Conservation (phyloP, 2,113 vertebrate species). For the crab-eating macaque (Macaca fascicularis) region T2T-MFA8v1.1 NC_088378.1:128332501-128333000, state of each 20-base stretch:
- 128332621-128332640: neutral
- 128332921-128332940: neutral
- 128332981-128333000: neutral
- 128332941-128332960: neutral
- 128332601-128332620: too few relatives aligned
- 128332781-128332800: neutral
- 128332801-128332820: neutral
- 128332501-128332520: too few relatives aligned
- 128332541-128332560: too few relatives aligned
- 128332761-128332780: neutral
- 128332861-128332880: neutral
- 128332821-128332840: neutral
- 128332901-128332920: neutral
- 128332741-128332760: neutral
- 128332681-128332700: neutral
- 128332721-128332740: neutral
- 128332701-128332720: neutral
- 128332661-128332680: neutral
- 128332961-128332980: too few relatives aligned
- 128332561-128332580: too few relatives aligned
- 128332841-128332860: neutral
- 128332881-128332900: neutral
- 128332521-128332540: too few relatives aligned
- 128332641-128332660: constrained; percentile 8
- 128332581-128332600: too few relatives aligned